Evolutionary conservation across 2,797 vertebrate species (phyloP), one percentile per base, ranked within the genome.

Genomic region (Myotis daubentonii): DNA sequence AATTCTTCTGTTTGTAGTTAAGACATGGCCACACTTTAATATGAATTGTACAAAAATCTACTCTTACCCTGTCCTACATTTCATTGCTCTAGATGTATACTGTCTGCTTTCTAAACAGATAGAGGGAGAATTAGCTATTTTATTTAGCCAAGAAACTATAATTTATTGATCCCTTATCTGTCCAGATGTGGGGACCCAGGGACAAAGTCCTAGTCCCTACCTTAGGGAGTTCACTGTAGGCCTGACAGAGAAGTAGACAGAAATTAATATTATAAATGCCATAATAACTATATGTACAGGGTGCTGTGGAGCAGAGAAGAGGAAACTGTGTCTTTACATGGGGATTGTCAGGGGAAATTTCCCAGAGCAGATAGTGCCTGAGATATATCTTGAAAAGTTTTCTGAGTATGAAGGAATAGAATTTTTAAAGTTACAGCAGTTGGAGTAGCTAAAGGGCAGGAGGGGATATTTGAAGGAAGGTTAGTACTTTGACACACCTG

Each of bases 91-190:
- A 47, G 30, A 44, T n/a, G 30, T 30, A 72, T 71, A 28, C 47
- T 78, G 30, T 49, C 20, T 62, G 13, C 30, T 84, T 94, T 91
- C 30, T 30, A 87, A 90, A 75, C 17, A 44, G 10, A 90, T 49
- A 94, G 79, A 81, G 19, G 25, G 28, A 76, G 9, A 89, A 22
- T 62, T 87, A 66, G 28, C 10, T 36, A 81, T 85, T 76, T 87
- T 22, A 87, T 81, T 89, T 89, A 86, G 33, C 44, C 49, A 82
- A 36, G 23, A 53, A 80, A 55, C 30, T 57, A 49, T n/a, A 23
- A 76, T 80, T 94, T 94, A 62, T 36, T 89, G 71, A 94, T 23
- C 5, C 16, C 20, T 28, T 91, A 15, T 93, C 44, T 82, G 33
- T 93, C 15, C 80, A 36, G 23, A 55, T 72, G 16, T 30, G 30